Percentiles rank a stretch among this genome's conserved stretches.
phyloP scores from a whole-genome alignment of 1,140 invertebrate genomes.

The Watersipora subatra region DNA sequence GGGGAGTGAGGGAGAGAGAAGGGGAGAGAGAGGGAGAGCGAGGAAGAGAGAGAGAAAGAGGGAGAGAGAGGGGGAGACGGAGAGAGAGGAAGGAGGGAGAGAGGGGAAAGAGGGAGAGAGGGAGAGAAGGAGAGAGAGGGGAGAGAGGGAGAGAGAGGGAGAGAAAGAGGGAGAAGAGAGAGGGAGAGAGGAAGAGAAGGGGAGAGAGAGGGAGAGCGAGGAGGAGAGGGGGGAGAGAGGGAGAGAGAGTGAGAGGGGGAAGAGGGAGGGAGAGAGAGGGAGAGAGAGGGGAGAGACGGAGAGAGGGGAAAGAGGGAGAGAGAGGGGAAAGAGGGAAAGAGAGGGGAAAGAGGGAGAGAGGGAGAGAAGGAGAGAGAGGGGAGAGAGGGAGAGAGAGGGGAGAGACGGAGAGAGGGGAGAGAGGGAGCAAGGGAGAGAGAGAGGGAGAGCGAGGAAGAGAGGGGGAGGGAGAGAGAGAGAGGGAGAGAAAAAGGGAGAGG shows the following conservation, averaged over 20 bases:
- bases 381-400: neutral
- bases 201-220: slow-evolving; percentile 1
- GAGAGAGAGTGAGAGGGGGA: slow-evolving; percentile 4
- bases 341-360: neutral
- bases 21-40: neutral
- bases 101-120: neutral
- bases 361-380: neutral
- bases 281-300: neutral
- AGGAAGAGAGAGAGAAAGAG: too few relatives aligned
- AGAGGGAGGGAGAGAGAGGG: neutral
- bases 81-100: slow-evolving; percentile 3
- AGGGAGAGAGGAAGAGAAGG: slow-evolving; percentile 5
- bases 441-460: too few relatives aligned
- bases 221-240: neutral
- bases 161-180: slow-evolving; percentile 4
- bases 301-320: neutral
- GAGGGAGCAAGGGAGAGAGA: too few relatives aligned
- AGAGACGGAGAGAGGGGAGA: neutral
- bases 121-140: slow-evolving; percentile 2
- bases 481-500: neutral
- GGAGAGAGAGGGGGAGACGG: neutral
- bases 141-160: slow-evolving; percentile 4
- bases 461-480: slow-evolving; percentile 3
- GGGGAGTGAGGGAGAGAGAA: too few relatives aligned
- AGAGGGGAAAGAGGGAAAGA: neutral